Percentiles rank a stretch among this genome's conserved stretches.
These are phyloP conservation scores for Tigriopus californicus DNA, from an alignment of 2,888 invertebrate species.

Conservation along the genomic window DNA sequence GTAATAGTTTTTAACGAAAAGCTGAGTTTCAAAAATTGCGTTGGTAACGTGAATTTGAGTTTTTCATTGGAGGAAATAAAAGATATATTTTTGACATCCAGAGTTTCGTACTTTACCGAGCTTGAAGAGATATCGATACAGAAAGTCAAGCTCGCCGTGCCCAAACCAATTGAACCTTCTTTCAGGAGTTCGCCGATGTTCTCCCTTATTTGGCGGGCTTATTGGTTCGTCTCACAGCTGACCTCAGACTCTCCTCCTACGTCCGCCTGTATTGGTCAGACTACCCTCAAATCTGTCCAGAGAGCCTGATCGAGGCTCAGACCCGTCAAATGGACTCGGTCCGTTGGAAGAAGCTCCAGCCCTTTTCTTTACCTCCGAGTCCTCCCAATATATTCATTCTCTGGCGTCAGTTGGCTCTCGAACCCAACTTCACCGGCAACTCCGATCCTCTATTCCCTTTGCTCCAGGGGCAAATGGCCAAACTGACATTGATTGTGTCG, in stretches of 20 bases:
- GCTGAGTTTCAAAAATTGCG: no score
- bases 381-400: constrained; percentile 19
- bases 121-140: no score
- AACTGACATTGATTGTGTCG: background rate
- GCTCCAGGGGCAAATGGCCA: constrained; percentile 22
- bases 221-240: constrained; percentile 52
- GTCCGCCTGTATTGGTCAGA: constrained; percentile 66
- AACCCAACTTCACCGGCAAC: no score
- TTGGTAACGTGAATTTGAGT: no score
- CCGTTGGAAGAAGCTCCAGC: constrained; percentile 38
- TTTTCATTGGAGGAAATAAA: no score
- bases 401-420: no score
- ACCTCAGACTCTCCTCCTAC: constrained; percentile 50
- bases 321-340: constrained; percentile 35
- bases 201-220: constrained; percentile 46
- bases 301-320: constrained; percentile 20
- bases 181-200: constrained; percentile 33
- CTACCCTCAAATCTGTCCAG: constrained; percentile 43
- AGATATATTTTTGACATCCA: no score
- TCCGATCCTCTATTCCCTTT: no score
- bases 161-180: no score
- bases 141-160: no score
- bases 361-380: constrained; percentile 20
- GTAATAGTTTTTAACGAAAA: no score
- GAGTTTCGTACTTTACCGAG: no score